Evolutionary conservation across 2,888 invertebrate genomes (phyloP), one percentile per base, ranked within the genome.

Genomic region (Cyaniris semiargus): DNA sequence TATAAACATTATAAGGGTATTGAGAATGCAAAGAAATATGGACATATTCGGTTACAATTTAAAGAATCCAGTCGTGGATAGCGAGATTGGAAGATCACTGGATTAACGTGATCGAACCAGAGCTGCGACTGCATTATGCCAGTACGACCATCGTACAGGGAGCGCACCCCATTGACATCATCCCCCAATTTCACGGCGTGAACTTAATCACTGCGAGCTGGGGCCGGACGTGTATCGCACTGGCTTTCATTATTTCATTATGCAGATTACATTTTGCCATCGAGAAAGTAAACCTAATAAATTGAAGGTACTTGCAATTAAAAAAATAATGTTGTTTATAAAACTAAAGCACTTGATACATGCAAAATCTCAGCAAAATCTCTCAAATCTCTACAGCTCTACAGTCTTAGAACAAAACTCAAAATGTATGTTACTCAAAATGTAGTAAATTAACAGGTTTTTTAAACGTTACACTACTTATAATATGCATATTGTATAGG

Each of bases 21-120:
- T 60, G 70, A 31, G 23, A n/a, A 34, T 13, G 15, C 70, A 56
- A 75, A 44, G 27, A 27, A 78, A 8, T 38, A 21, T 8, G 44
- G 23, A 13, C 5, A n/a, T 71, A 60, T 76, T 74, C 76, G 70
- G 75, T 79, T n/a, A 58, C 8, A 53, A 5, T 8, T 58, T 58
- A 21, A 58, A 44, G 44, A 44, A 44, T 44, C 10, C 44, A 44
- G 44, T 13, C 44, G 3, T 2, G 44, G 44, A 13, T 60, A 23
- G 60, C 58, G 21, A 21, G 60, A 13, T 31, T 18, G 2, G 66
- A 18, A 23, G 66, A 66, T 15, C 23, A 13, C 27, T 66, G 15
- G 27, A 6, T 66, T 31, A 66, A 21, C 18, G 15, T 21, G 58
- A 21, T 58, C 21, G 8, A 58, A 18, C 21, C 21, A 21, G n/a